phyloP scores from a whole-genome alignment of 2,797 vertebrate genomes.

The Siniperca undulata region DNA sequence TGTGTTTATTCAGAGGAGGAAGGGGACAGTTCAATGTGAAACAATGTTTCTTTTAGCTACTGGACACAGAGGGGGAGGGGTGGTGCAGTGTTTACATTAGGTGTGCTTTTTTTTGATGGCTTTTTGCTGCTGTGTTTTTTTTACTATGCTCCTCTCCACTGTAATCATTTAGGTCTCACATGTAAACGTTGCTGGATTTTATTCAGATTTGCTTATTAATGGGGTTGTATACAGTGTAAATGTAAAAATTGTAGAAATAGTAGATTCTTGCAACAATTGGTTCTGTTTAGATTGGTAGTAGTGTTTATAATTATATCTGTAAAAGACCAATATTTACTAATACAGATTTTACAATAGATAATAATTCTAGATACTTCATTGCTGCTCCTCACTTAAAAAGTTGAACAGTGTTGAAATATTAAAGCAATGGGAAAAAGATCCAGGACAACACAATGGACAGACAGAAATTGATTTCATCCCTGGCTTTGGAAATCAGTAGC shows the following conservation, averaged over 20 bases:
- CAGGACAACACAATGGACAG: conserved; percentile 5
- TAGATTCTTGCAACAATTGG: background rate
- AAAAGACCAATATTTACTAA: background rate
- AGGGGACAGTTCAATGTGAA: conserved; percentile 43
- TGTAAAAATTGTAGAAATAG: background rate
- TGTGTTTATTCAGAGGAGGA: conserved; percentile 55
- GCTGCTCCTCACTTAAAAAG: background rate
- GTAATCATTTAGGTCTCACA: background rate
- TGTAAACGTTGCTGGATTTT: background rate
- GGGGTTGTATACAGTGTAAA: background rate
- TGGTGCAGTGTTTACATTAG: conserved; percentile 48
- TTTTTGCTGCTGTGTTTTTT: conserved; percentile 23
- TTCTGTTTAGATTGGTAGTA: background rate
- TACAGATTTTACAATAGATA: background rate
- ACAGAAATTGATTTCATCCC: conserved; percentile 26
- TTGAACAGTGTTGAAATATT: conserved; percentile 1
- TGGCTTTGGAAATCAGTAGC: conserved; percentile 34
- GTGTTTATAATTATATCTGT: background rate
- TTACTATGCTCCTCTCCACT: background rate
- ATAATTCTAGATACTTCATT: background rate
- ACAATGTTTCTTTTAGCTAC: conserved; percentile 52
- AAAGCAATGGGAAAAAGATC: background rate
- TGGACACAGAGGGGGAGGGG: conserved; percentile 11
- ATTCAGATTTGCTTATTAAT: background rate
- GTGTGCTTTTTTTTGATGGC: conserved; percentile 1